These are phyloP conservation scores for Synanthedon tipuliformis DNA, from an alignment of 2,888 invertebrate genomes.

Conservation along the genomic window DNA sequence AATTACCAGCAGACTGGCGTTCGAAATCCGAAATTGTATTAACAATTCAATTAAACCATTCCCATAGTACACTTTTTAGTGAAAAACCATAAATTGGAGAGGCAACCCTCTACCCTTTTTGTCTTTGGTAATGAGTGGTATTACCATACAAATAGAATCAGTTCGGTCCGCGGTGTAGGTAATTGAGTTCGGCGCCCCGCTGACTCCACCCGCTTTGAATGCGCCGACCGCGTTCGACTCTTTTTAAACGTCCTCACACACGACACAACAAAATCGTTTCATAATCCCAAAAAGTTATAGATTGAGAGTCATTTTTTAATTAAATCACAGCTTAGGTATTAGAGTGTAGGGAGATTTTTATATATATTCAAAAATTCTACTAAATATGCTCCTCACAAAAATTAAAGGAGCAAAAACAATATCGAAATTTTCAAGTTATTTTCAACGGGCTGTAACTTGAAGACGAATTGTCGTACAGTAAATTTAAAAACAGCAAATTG, in stretches of 20 bases:
- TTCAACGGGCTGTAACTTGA: no score
- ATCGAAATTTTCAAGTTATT: no score
- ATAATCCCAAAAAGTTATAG: no score
- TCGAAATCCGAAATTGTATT: conserved; percentile 2
- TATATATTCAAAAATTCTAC: no score
- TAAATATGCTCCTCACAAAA: no score
- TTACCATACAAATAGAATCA: conserved; percentile 67
- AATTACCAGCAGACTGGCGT: background rate
- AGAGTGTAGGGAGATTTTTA: no score
- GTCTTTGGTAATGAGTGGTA: conserved; percentile 60
- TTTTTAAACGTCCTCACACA: background rate
- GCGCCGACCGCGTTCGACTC: conserved; percentile 1
- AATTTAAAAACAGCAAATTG: no score
- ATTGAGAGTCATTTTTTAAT: no score
- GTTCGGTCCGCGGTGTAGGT: conserved; percentile 41
- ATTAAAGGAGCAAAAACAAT: no score
- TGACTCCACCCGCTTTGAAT: conserved; percentile 42
- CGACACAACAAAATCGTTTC: no score
- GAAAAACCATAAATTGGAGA: conserved; percentile 32
- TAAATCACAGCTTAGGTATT: no score
- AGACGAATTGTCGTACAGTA: no score
- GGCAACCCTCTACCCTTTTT: conserved; percentile 42
- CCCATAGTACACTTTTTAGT: conserved; percentile 16
- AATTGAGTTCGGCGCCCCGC: conserved; percentile 62
- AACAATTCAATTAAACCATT: conserved; percentile 20